Conservation (phyloP, 2,888 invertebrate species). For the Emesis furor region DNA sequence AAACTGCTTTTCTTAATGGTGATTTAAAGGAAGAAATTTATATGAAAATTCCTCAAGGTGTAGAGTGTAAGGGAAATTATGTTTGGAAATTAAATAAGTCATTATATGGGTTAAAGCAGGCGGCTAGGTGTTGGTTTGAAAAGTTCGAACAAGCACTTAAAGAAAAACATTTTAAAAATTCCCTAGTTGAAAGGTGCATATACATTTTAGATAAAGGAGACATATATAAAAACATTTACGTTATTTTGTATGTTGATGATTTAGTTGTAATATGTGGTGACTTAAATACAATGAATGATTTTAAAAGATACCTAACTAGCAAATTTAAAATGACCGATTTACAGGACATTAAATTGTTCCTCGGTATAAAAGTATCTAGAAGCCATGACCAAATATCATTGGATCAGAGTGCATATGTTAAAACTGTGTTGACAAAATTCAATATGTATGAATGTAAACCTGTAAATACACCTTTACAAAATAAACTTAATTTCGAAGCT, state of each 20-base stretch:
- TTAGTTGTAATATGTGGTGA: slow-evolving; percentile 36
- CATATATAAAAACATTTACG: slow-evolving; percentile 59
- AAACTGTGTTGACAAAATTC: slow-evolving; percentile 66
- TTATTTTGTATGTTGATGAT: slow-evolving; percentile 64
- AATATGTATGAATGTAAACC: slow-evolving; percentile 56
- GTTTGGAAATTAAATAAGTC: slow-evolving; percentile 59
- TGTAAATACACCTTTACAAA: slow-evolving; percentile 52
- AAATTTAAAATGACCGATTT: slow-evolving; percentile 68
- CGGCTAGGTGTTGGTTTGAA: slow-evolving; percentile 70
- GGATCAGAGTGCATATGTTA: slow-evolving; percentile 64
- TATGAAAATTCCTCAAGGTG: no score
- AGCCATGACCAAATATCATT: slow-evolving; percentile 55
- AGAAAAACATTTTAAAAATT: slow-evolving; percentile 64
- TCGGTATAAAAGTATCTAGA: slow-evolving; percentile 66
- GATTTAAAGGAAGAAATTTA: no score
- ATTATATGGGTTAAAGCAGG: slow-evolving; percentile 73
- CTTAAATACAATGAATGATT: slow-evolving; percentile 41
- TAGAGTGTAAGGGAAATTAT: no score
- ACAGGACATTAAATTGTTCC: slow-evolving; percentile 64
- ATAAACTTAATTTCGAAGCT: slow-evolving; percentile 56
- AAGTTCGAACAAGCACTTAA: slow-evolving; percentile 60
- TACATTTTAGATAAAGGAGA: slow-evolving; percentile 58
- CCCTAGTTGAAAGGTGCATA: slow-evolving; percentile 63
- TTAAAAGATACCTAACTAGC: slow-evolving; percentile 57
- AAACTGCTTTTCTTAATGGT: no score